Evolutionary conservation across 2,113 vertebrate species (phyloP).

Genomic region (Notarius lentiginosus): DNA sequence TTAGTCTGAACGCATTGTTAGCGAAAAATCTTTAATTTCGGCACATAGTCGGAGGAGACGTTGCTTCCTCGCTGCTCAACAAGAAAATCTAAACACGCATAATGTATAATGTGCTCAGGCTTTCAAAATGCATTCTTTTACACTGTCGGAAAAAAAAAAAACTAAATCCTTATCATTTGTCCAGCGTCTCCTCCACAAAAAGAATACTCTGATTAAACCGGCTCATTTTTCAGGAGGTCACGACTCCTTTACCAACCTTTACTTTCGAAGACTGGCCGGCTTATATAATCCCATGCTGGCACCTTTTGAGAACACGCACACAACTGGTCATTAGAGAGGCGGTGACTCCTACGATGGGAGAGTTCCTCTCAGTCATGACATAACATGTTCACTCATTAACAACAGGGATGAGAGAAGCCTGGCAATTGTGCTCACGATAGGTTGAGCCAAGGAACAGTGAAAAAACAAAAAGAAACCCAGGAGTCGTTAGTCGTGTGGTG

Average conservation of each 20-base stretch:
- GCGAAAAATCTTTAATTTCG: not conserved
- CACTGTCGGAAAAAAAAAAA: not conserved
- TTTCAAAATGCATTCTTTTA: too few species aligned
- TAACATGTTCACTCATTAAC: not conserved
- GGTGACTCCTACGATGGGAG: not conserved
- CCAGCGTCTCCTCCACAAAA: slow-evolving; percentile 48
- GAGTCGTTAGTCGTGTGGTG: too few species aligned
- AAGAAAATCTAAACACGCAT: not conserved
- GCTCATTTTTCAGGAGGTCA: slow-evolving; percentile 65
- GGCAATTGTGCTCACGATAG: too few species aligned
- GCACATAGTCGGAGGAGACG: not conserved
- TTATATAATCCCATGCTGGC: slow-evolving; percentile 62
- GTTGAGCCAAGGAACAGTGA: not conserved
- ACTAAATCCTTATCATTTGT: slow-evolving; percentile 54
- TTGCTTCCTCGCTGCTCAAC: not conserved
- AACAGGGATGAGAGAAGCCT: not conserved
- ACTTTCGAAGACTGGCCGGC: slow-evolving; percentile 56
- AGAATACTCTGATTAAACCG: slow-evolving; percentile 46
- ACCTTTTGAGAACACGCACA: slow-evolving; percentile 54
- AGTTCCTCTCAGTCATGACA: not conserved
- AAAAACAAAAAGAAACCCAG: not conserved
- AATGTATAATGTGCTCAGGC: not conserved
- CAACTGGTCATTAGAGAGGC: slow-evolving; percentile 6
- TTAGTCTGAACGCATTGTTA: not conserved
- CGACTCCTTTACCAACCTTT: slow-evolving; percentile 54